A percentile compares a stretch with the other conserved stretches of the same genome.
Conservation (phyloP, 2,888 invertebrate genomes). For the Eulithis prunata region DNA sequence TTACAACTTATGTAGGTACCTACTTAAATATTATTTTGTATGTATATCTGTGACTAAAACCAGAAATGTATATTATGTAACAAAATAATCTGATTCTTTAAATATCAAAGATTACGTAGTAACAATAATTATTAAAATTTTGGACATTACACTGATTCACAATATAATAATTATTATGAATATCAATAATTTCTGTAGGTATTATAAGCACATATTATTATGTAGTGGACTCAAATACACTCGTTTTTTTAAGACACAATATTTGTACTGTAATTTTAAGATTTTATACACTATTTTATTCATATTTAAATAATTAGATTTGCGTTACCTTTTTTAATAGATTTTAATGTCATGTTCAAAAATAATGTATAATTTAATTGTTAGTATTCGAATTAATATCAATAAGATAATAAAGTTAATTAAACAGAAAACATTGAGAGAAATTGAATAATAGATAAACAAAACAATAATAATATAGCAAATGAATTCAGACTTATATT, state of each 20-base stretch:
- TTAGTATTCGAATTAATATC: slow-evolving; percentile 1
- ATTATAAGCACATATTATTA: slow-evolving; percentile 16
- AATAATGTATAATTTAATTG: background rate
- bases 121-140: slow-evolving; percentile 3
- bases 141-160: slow-evolving; percentile 8
- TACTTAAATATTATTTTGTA: too few relatives aligned
- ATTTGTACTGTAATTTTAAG: slow-evolving; percentile 55
- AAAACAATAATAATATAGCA: background rate
- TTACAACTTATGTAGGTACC: too few relatives aligned
- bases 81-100: slow-evolving; percentile 1
- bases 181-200: slow-evolving; percentile 5
- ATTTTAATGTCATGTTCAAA: slow-evolving; percentile 10
- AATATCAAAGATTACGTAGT: background rate
- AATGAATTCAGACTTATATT: slow-evolving; percentile 34
- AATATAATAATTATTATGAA: background rate
- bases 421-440: background rate
- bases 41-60: too few relatives aligned
- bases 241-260: slow-evolving; percentile 65
- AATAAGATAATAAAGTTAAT: background rate
- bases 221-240: slow-evolving; percentile 37
- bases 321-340: background rate
- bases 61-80: background rate
- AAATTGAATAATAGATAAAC: slow-evolving; percentile 2
- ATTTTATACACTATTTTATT: background rate
- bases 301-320: background rate